Evolutionary conservation across 2,888 invertebrate species (phyloP).

Genomic region (Polymixis lichenea): DNA sequence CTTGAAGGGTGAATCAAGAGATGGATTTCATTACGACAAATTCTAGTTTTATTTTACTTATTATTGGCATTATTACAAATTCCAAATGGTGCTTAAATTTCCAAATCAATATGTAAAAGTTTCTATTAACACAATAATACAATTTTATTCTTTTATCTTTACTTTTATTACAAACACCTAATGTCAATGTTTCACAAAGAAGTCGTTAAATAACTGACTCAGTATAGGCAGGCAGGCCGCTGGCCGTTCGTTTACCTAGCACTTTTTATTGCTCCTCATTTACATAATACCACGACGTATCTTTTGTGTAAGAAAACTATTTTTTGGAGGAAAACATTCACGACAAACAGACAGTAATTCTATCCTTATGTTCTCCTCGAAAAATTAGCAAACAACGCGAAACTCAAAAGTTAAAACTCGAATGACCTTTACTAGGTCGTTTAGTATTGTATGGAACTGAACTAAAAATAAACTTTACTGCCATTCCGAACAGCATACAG

Average conservation of each 20-base stretch:
- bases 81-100: background rate
- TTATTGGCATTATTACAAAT: background rate
- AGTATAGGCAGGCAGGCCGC: slow-evolving; percentile 25
- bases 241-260: slow-evolving; percentile 29
- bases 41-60: background rate
- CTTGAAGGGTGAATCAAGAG: no score
- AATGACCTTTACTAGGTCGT: background rate
- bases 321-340: slow-evolving; percentile 35
- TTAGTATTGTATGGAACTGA: background rate
- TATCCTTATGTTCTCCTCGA: background rate
- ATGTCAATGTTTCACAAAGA: slow-evolving; percentile 44
- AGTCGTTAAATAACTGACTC: slow-evolving; percentile 48
- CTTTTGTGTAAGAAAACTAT: slow-evolving; percentile 45
- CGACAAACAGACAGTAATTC: background rate
- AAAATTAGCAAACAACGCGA: background rate
- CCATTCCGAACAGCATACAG: slow-evolving; percentile 14
- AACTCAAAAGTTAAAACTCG: background rate
- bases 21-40: background rate
- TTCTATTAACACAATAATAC: slow-evolving; percentile 17
- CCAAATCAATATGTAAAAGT: slow-evolving; percentile 24
- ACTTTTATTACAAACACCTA: slow-evolving; percentile 37
- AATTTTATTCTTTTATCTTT: slow-evolving; percentile 7
- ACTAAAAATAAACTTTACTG: slow-evolving; percentile 23
- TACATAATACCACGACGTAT: slow-evolving; percentile 50
- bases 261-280: slow-evolving; percentile 59